These are phyloP conservation scores for Meloidogyne floridensis DNA, from an alignment of 1,140 invertebrate genomes.

Conservation along the genomic window DNA sequence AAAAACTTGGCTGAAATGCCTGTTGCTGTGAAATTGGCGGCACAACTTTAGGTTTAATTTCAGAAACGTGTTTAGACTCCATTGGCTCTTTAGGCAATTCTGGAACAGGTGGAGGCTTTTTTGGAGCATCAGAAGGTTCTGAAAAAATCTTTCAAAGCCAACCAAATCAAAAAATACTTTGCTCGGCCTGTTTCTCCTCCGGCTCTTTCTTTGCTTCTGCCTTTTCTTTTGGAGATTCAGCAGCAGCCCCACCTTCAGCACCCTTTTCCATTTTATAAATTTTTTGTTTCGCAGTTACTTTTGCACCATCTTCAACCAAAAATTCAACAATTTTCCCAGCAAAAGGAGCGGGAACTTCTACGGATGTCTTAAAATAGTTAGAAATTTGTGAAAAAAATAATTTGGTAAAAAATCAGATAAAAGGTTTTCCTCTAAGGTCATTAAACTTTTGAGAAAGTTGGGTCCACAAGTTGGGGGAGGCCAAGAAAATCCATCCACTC, in stretches of 20 bases:
- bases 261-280: conserved; percentile 65
- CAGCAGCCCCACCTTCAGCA: conserved; percentile 40
- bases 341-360: conserved; percentile 65
- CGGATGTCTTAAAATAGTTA: conserved; percentile 49
- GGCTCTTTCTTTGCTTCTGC: conserved; percentile 1
- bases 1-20: background rate
- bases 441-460: no score
- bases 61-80: conserved; percentile 54
- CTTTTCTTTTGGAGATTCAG: conserved; percentile 37
- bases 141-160: conserved; percentile 1
- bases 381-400: no score
- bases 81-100: conserved; percentile 50
- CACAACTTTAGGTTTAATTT: conserved; percentile 38
- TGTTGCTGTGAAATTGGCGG: conserved; percentile 13
- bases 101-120: conserved; percentile 45
- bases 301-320: conserved; percentile 63
- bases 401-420: no score
- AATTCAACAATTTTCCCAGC: conserved; percentile 62
- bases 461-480: no score
- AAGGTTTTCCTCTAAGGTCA: no score
- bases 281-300: conserved; percentile 65
- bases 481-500: no score
- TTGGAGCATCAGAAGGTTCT: conserved; percentile 44
- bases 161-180: background rate
- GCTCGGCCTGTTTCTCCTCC: background rate